Base-by-base conservation (phyloP, 2,797 vertebrate genomes). In the Sus cebifrons region DNA sequence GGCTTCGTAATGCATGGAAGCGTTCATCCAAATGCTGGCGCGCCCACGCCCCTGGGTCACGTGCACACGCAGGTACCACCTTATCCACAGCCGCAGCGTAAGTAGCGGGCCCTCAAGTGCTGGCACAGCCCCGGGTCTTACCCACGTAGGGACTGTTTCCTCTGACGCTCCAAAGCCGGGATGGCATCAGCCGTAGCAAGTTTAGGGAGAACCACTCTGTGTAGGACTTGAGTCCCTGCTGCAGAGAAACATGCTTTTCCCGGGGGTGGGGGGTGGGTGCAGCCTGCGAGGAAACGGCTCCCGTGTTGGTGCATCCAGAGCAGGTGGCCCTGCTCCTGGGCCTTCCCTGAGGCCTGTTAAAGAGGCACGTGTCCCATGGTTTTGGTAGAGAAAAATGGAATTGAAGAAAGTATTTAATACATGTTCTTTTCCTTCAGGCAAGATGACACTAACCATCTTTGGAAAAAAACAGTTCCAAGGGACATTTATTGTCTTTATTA, bases 51-150 rank as follows among this genome's bases (percentile, higher is more conserved):
- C 87, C 97, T 99, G 14, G 98, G 96, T 2, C 99, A 99, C 97
- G 98, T 99, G 98, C 99, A 98, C 95, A 98, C 99, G 0, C 99
- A 99, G 96, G 93, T 97, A 1, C 97, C 98, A 16, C 93, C 99
- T 0, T 99, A 99, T 97, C 98, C 98, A 0, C 99, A 99, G 96
- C 98, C 98, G 0, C 99, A 99, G 96, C 99, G 99, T 99, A 98
- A 99, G 99, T 99, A 94, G n/a, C 82, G 27, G 32, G 13, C 67
- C 79, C 32, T 10, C 1, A 49, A 20, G 6, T 49, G 79, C 67
- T 73, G 71, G 49, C 58, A 88, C 2, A 52, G 62, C 3, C 32
- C 5, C 23, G 4, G 32, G 21, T 25, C 44, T 25, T 92, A 32
- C 14, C 49, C 70, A 2, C 3, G 29, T 23, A 16, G 40, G 68